Evolutionary conservation across 2,888 invertebrate species (phyloP), one percentile per base, ranked within the genome.

Genomic region (Dorcus hopei): DNA sequence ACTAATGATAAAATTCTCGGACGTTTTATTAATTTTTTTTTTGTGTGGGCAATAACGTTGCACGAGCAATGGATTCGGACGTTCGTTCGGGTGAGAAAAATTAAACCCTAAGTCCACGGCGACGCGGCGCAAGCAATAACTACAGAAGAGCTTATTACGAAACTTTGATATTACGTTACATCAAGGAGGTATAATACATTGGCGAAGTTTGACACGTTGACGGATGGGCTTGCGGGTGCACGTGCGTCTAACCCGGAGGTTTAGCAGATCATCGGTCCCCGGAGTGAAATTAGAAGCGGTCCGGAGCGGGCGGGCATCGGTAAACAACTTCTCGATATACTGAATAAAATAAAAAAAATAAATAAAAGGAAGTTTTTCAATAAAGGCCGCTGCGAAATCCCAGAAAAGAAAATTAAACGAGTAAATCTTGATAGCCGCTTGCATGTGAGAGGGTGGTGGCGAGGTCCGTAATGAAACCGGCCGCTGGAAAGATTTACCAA

Each of bases 171-270:
- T 74, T 74, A 33, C 26, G 26, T 33, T 33, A 70, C 71, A 72
- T 71, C 68, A 68, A 71, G 66, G 65, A 67, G 65, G 49, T 66
- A 69, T 73, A 72, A 74, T 71, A 72, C 73, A 73, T 74, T 72
- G 74, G 73, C 65, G 73, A 74, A 74, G 73, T 74, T 74, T 74
- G 73, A 72, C 72, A 72, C 68, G 68, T 70, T 74, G 74, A 74
- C 74, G 72, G 72, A 73, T 73, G 72, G 70, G 67, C 64, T 67
- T 61, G 63, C 54, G 63, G 63, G 58, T 63, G 64, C 69, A 70
- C 69, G 68, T 72, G 71, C 68, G 68, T 49, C 52, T 57, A 39
- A 51, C 60, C 57, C n/a, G 53, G 16, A n/a, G 8, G 16, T 14
- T 38, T 23, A 58, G 51, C 59, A 61, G 58, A 61, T 66, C 65